Evolutionary conservation across 2,888 invertebrate genomes (phyloP).

Genomic region (Diabrotica balteata): DNA sequence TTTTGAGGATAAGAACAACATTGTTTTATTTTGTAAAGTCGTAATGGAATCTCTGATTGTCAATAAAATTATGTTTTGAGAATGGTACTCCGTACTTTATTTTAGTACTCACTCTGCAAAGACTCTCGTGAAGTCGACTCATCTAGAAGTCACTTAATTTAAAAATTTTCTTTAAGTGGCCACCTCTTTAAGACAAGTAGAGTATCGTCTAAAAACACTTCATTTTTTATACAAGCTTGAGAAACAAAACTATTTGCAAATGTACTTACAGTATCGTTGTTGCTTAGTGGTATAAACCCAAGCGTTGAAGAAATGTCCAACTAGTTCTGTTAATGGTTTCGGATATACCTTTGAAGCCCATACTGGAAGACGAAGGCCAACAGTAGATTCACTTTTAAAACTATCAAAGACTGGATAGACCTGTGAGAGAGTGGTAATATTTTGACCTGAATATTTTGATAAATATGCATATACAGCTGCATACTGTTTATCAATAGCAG

Average conservation of each 20-base stretch:
- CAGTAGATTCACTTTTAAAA: slow-evolving; percentile 66
- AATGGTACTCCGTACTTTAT: too few relatives aligned
- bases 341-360: slow-evolving; percentile 19
- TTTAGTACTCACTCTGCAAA: too few relatives aligned
- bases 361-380: slow-evolving; percentile 5
- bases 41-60: too few relatives aligned
- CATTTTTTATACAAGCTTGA: too few relatives aligned
- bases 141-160: too few relatives aligned
- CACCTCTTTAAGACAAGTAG: too few relatives aligned
- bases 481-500: slow-evolving; percentile 63
- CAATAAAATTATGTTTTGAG: too few relatives aligned
- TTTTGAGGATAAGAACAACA: too few relatives aligned
- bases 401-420: slow-evolving; percentile 64
- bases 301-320: slow-evolving; percentile 4
- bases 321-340: slow-evolving; percentile 5
- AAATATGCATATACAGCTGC: slow-evolving; percentile 68
- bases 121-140: too few relatives aligned
- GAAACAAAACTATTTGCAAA: not conserved
- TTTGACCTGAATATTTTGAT: slow-evolving; percentile 65
- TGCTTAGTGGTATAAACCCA: slow-evolving; percentile 1
- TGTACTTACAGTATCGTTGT: slow-evolving; percentile 5
- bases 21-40: too few relatives aligned
- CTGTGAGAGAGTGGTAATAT: slow-evolving; percentile 63
- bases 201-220: too few relatives aligned
- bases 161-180: too few relatives aligned